Base-by-base conservation (phyloP, 1,140 invertebrate species). In the Helicoverpa zea region DNA sequence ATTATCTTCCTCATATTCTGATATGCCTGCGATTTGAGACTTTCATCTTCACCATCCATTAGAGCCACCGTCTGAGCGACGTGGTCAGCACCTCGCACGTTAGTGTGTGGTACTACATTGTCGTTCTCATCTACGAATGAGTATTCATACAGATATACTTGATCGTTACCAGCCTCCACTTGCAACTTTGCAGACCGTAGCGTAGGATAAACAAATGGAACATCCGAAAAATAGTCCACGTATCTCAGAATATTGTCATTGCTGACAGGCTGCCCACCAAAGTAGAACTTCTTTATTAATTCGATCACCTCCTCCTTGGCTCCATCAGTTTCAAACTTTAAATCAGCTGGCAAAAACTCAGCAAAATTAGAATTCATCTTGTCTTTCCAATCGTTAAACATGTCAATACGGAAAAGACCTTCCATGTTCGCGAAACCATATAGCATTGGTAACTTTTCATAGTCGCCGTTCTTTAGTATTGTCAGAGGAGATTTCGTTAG, bases 381-480 rank as follows among this genome's bases (percentile, higher is more conserved):
- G 29, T 72, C 14, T 70, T 80, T 73, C 80, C 79, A 84, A 18
- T 12, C 59, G 16, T 76, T 61, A 73, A 76, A 81, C 5, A 30
- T n/a, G 5, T 12, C 18, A 14, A 76, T 58, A 51, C 77, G 64
- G 7, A 87, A 29, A 12, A 83, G 13, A 13, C 86, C 84, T 74
- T 85, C 86, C 77, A 83, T 83, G 16, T 83, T 70, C 14, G 81
- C 66, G 59, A 81, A 70, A 13, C 80, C 80, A 68, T 66, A 35
- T 7, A 35, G 35, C 7, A 35, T 5, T 9, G 79, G 79, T 3
- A 68, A 5, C 73, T 35, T 35, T 5, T 35, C 30, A 14, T 78
- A 77, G 11, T 87, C 77, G 1, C 88, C 84, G 18, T 59, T 80
- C 54, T 86, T 86, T 18, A 91, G 58, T 70, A 91, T 87, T 52